phyloP scores from a whole-genome alignment of 2,797 vertebrate species.

The Tenualosa thibaudeaui region DNA sequence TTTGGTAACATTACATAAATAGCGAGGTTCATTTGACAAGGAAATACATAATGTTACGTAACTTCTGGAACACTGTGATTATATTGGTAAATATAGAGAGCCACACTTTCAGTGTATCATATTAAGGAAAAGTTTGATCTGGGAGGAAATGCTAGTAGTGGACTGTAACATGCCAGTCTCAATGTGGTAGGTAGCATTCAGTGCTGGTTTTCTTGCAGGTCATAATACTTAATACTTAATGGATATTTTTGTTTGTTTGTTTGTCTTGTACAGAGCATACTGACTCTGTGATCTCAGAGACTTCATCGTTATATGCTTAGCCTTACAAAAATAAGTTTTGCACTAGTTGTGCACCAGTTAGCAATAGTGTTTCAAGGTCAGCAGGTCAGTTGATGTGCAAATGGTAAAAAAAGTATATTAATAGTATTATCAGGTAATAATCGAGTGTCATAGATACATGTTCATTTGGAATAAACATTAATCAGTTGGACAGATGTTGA shows the following conservation, averaged over 20 bases:
- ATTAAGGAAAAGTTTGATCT: neutral
- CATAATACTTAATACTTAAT: neutral
- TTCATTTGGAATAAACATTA: too few relatives aligned
- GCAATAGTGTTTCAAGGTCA: neutral
- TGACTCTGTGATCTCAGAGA: too few relatives aligned
- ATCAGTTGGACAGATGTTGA: too few relatives aligned
- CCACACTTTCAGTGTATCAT: neutral
- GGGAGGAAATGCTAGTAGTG: too few relatives aligned
- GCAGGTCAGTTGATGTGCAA: neutral
- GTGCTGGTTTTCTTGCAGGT: neutral
- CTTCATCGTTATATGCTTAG: too few relatives aligned
- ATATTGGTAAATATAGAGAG: neutral
- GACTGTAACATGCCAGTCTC: too few relatives aligned
- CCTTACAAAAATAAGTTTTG: too few relatives aligned
- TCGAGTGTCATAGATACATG: too few relatives aligned
- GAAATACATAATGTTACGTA: neutral
- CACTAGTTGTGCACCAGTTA: neutral
- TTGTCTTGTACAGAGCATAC: too few relatives aligned
- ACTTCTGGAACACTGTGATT: neutral
- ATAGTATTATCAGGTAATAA: too few relatives aligned
- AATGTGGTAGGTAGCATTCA: neutral
- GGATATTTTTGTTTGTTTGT: too few relatives aligned
- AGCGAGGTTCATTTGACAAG: neutral
- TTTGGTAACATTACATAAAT: neutral
- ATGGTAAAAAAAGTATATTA: neutral